Evolutionary conservation across 2,113 vertebrate genomes (phyloP).

Genomic region (Baryphthengus martii): DNA sequence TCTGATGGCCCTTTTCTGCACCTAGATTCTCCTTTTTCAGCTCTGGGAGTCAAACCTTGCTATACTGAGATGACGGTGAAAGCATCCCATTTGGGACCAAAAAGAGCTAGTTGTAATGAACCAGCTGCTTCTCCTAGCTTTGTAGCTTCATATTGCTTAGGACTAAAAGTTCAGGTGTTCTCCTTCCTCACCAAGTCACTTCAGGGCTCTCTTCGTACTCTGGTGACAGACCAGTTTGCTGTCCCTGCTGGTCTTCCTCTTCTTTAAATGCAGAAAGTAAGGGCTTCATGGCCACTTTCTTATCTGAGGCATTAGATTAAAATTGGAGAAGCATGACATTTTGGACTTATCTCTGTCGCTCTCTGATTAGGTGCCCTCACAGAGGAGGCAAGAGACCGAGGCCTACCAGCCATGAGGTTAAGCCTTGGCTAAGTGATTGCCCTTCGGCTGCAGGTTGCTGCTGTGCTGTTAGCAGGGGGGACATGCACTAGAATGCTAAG

Average conservation of each 20-base stretch:
- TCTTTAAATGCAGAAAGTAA: neutral
- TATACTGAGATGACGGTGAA: neutral
- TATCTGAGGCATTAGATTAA: neutral
- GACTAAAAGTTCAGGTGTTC: neutral
- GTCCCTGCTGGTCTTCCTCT: neutral
- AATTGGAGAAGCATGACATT: neutral
- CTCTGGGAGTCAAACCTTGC: neutral
- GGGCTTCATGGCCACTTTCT: neutral
- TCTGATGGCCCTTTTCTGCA: neutral
- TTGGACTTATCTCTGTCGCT: neutral
- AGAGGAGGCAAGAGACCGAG: neutral
- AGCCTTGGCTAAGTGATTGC: neutral
- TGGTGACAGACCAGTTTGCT: neutral
- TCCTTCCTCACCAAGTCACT: neutral
- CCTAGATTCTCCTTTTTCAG: neutral
- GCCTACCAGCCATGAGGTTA: conserved; percentile 44
- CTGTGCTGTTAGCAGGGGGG: neutral
- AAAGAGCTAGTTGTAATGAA: neutral
- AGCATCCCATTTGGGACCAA: neutral
- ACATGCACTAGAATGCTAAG: neutral
- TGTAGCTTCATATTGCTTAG: neutral
- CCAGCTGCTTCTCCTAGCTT: neutral
- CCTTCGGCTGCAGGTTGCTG: neutral
- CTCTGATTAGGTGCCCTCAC: conserved; percentile 13
- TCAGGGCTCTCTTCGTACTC: neutral